These are phyloP conservation scores for Amyelois transitella DNA, from an alignment of 1,140 invertebrate genomes.

Conservation along the genomic window DNA sequence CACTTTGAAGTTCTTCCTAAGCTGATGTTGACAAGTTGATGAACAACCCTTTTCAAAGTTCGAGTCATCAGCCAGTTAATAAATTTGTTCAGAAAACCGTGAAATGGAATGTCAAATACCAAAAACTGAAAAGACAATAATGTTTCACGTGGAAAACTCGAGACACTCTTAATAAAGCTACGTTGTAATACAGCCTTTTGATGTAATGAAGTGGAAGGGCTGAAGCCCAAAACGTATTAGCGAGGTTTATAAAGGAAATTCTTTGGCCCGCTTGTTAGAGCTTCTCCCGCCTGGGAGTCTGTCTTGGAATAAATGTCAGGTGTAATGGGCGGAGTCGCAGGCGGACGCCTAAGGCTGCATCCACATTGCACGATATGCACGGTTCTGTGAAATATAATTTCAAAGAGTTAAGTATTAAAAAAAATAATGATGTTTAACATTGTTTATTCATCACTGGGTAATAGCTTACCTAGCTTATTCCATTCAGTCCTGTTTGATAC, in stretches of 20 bases:
- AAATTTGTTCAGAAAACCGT: background rate
- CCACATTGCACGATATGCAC: background rate
- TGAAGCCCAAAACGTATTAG: background rate
- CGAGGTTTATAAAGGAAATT: background rate
- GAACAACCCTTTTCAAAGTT: background rate
- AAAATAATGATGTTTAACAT: no score
- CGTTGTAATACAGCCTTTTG: background rate
- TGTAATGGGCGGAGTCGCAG: conserved; percentile 6
- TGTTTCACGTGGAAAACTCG: background rate
- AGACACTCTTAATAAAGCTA: background rate
- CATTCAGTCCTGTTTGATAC: no score
- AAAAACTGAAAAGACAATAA: background rate
- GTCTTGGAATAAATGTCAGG: background rate
- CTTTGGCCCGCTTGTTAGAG: background rate
- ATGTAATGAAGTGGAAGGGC: background rate
- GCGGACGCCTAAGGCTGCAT: background rate
- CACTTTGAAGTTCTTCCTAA: background rate
- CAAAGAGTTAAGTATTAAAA: no score
- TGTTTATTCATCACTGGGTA: no score
- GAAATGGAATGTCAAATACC: background rate
- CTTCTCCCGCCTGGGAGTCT: background rate
- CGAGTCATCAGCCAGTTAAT: background rate
- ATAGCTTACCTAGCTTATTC: no score
- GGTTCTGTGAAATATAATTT: background rate
- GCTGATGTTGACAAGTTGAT: background rate